Conservation (phyloP, 2,113 vertebrate species). For the Lota lota region DNA sequence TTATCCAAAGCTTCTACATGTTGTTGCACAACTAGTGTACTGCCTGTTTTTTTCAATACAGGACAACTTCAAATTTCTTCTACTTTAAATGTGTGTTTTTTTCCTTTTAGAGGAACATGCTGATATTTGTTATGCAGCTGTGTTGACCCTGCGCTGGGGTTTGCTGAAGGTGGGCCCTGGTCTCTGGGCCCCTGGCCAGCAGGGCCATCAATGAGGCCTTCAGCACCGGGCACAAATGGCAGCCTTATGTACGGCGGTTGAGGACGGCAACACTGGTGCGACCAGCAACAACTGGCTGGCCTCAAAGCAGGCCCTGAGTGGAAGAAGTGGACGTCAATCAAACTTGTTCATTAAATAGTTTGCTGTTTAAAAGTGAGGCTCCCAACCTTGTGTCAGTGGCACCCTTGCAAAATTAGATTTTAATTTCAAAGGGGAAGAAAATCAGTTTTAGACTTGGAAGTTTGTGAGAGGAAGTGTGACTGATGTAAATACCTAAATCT, state of each 20-base stretch:
- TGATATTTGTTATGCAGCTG: conserved; percentile 51
- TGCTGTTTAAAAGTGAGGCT: conserved; percentile 47
- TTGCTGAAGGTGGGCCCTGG: conserved; percentile 45
- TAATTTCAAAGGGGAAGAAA: no score
- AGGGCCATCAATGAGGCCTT: conserved; percentile 76
- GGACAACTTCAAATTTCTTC: no score
- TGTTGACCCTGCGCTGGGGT: conserved; percentile 57
- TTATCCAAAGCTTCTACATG: no score
- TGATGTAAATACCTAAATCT: no score
- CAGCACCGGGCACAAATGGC: conserved; percentile 68
- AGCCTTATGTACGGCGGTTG: conserved; percentile 60
- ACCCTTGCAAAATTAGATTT: no score
- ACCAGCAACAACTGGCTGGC: conserved; percentile 62
- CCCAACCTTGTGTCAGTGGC: no score
- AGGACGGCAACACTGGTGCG: conserved; percentile 41
- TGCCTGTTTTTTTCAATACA: no score
- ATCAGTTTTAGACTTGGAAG: no score
- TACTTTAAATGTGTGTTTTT: no score
- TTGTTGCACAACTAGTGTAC: no score
- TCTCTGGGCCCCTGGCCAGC: conserved; percentile 61
- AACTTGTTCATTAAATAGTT: conserved; percentile 71
- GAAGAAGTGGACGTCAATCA: conserved; percentile 64
- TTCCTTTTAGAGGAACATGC: background rate
- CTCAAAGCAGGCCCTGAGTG: conserved; percentile 44
- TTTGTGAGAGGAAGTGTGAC: no score